Base-by-base conservation (phyloP, 2,888 invertebrate species). In the Imbricaverruca yamaguchii region DNA sequence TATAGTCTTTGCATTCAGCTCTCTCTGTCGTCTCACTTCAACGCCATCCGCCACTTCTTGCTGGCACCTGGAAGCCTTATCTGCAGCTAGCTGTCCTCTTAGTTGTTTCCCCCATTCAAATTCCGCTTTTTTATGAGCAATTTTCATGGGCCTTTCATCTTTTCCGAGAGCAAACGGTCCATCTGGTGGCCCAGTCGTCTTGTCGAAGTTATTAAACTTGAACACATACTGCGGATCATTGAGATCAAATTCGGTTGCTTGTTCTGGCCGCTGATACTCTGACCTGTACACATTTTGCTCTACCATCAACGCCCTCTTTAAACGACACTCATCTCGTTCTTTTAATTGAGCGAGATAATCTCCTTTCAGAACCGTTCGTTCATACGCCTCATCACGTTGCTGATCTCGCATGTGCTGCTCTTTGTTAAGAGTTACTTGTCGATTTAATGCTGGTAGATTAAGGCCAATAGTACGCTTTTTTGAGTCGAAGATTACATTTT, bases 71-170 rank as follows among this genome's bases (percentile, higher is more conserved):
- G 74, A 12, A 39, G 74, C 74, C 9, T 74, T 74, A 25, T 74
- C 53, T 53, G 53, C 74, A 7, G 74, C 10, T 10, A 39, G 8
- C 18, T 74, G 74, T 7, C 23, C 74, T 6, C 18, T 12, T 6
- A 74, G 53, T 12, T 74, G 74, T 13, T 74, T 74, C 53, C 53
- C 74, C 74, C 74, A 74, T 53, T 74, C 74, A 39, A 74, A 53
- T 23, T 74, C 39, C 15, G 53, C 53, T 53, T 74, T 74, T 53
- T 18, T 74, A 25, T 74, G 74, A 11, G 74, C 74, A 21, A 74
- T 74, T 21, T 74, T 53, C 74, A 74, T 74, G 25, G 74, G 74
- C 15, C 74, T 39, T 18, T 74, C 74, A 74, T 74, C 74, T 23
- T 74, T 74, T 53, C 74, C 74, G 7, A 74, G 53, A 21, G 39